Percentiles rank a stretch among this genome's conserved stretches.
phyloP scores from a whole-genome alignment of 1,140 invertebrate species.

The Euschistus heros region DNA sequence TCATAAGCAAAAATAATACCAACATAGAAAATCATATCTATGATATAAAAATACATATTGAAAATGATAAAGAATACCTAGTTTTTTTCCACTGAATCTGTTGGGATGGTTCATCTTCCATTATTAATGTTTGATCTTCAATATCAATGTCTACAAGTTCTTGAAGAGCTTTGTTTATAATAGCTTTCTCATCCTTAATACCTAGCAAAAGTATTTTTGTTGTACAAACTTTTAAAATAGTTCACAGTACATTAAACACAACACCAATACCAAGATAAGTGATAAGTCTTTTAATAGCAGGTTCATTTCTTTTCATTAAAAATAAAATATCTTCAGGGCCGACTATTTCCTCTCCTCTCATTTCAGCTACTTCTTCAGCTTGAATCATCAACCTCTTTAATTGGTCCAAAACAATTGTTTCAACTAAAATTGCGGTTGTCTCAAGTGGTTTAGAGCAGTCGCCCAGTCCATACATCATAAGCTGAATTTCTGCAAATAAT shows the following conservation, averaged over 20 bases:
- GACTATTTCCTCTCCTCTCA: conserved; percentile 39
- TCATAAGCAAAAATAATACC: too few species aligned
- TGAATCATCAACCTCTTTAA: conserved; percentile 45
- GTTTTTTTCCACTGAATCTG: conserved; percentile 5
- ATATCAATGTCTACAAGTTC: conserved; percentile 2
- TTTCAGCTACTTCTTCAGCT: conserved; percentile 41
- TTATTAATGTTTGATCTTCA: neutral
- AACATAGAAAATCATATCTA: too few species aligned
- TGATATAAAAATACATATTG: too few species aligned
- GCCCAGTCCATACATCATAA: conserved; percentile 64
- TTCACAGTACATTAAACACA: neutral
- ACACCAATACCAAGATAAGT: conserved; percentile 45
- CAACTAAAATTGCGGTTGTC: conserved; percentile 53
- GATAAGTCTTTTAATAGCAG: conserved; percentile 43
- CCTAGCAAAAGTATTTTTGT: neutral
- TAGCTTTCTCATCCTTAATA: conserved; percentile 12
- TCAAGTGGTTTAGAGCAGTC: conserved; percentile 51
- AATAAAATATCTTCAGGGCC: conserved; percentile 51
- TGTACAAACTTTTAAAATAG: conserved; percentile 40
- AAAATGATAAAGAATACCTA: neutral
- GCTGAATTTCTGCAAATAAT: conserved; percentile 44
- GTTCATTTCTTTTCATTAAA: conserved; percentile 51
- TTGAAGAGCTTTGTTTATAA: neutral
- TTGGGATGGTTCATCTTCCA: neutral
- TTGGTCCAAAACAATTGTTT: conserved; percentile 53